Percentiles rank a stretch among this genome's conserved stretches.
These are phyloP conservation scores for Spizaetus ornatus DNA, from an alignment of 2,113 vertebrate genomes.

Conservation along the genomic window DNA sequence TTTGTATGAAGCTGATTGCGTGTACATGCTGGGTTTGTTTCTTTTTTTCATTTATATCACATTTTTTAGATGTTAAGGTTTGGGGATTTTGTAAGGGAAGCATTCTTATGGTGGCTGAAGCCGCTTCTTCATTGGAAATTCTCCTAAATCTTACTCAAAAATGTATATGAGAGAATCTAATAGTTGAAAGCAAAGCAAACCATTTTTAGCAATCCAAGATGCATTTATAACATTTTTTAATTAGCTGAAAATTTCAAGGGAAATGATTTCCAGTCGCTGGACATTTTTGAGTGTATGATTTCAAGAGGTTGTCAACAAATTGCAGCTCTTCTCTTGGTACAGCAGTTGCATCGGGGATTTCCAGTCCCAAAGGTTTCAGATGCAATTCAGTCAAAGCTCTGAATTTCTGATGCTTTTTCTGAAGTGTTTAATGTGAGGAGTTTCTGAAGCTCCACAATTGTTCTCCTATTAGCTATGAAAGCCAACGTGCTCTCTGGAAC, in stretches of 20 bases:
- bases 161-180: neutral
- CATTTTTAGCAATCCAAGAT: neutral
- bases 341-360: neutral
- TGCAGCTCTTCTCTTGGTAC: neutral
- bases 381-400: neutral
- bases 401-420: neutral
- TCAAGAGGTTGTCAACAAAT: constrained; percentile 9
- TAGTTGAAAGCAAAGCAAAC: neutral
- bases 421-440: neutral
- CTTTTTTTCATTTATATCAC: neutral
- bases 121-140: neutral
- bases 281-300: neutral
- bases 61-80: neutral
- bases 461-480: neutral
- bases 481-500: rapidly evolving
- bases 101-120: neutral
- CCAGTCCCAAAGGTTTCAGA: neutral
- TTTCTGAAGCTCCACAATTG: neutral
- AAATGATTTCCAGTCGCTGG: neutral
- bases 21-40: neutral
- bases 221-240: neutral
- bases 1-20: neutral
- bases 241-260: neutral
- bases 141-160: neutral
- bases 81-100: neutral